These are phyloP conservation scores for Acropternis orthonyx DNA, from an alignment of 2,797 vertebrate species.

Conservation along the genomic window DNA sequence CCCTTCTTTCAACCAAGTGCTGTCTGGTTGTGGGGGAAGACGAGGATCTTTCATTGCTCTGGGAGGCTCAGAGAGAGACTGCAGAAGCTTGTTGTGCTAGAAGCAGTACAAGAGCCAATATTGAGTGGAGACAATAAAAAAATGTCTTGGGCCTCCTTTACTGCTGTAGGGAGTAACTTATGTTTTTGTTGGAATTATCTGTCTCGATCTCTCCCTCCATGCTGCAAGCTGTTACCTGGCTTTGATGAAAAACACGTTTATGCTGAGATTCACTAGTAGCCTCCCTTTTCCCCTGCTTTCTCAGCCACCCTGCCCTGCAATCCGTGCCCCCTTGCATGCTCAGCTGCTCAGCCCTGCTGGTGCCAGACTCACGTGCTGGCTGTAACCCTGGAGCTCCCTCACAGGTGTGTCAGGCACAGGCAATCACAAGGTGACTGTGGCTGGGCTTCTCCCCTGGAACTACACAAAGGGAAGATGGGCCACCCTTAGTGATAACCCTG, in stretches of 20 bases:
- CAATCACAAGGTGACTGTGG: not conserved
- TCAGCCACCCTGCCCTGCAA: not conserved
- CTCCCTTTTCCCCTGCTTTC: not conserved
- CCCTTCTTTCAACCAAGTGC: not conserved
- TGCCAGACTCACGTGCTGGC: not conserved
- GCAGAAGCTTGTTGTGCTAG: not conserved
- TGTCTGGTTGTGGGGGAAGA: not conserved
- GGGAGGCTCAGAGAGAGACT: not conserved
- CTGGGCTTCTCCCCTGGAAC: not conserved
- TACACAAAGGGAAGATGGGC: not conserved
- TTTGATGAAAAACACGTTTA: not conserved
- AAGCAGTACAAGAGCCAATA: not conserved
- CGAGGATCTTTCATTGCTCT: not conserved
- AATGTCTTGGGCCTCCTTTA: not conserved
- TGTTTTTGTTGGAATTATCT: not conserved
- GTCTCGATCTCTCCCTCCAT: not conserved
- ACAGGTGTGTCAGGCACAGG: not conserved
- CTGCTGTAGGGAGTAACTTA: not conserved
- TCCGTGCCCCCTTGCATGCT: fast-evolving
- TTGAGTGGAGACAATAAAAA: not conserved
- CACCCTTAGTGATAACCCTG: fast-evolving
- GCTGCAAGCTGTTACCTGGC: not conserved
- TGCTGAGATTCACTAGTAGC: not conserved
- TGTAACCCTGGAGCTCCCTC: not conserved
- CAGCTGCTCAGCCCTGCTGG: not conserved